Conservation (phyloP, 2,797 vertebrate genomes). For the Peromyscus melanophrys region DNA sequence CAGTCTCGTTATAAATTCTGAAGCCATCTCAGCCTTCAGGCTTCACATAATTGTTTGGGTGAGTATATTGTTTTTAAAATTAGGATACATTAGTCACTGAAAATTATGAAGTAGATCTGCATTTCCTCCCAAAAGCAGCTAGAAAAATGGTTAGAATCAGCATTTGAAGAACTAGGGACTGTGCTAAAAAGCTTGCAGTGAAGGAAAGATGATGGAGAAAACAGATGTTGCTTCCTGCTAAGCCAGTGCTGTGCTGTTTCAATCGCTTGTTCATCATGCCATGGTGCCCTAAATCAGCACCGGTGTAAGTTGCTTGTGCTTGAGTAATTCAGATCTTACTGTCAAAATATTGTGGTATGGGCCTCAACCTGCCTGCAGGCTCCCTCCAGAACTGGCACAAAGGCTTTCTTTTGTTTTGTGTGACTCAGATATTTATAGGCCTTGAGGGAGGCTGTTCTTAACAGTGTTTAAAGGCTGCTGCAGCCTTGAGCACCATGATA, state of each 20-base stretch:
- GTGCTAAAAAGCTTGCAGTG: background rate
- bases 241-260: slow-evolving; percentile 21
- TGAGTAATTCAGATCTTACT: slow-evolving; percentile 13
- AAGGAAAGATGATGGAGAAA: slow-evolving; percentile 43
- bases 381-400: slow-evolving; percentile 45
- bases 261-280: background rate
- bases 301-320: background rate
- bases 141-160: slow-evolving; percentile 42
- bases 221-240: slow-evolving; percentile 32
- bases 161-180: slow-evolving; percentile 38
- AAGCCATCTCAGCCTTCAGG: background rate
- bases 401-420: slow-evolving; percentile 54
- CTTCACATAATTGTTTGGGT: background rate
- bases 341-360: slow-evolving; percentile 56
- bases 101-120: slow-evolving; percentile 28
- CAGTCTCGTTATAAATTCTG: slow-evolving; percentile 10
- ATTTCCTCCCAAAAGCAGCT: background rate
- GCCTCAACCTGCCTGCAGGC: background rate
- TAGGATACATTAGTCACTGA: slow-evolving; percentile 7
- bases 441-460: slow-evolving; percentile 2
- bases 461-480: slow-evolving; percentile 47
- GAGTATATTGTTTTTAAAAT: slow-evolving; percentile 24
- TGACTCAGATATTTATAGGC: slow-evolving; percentile 40
- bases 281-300: slow-evolving; percentile 1
- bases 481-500: background rate